Base-by-base conservation (phyloP, 2,797 vertebrate species). In the Hirundo rustica region DNA sequence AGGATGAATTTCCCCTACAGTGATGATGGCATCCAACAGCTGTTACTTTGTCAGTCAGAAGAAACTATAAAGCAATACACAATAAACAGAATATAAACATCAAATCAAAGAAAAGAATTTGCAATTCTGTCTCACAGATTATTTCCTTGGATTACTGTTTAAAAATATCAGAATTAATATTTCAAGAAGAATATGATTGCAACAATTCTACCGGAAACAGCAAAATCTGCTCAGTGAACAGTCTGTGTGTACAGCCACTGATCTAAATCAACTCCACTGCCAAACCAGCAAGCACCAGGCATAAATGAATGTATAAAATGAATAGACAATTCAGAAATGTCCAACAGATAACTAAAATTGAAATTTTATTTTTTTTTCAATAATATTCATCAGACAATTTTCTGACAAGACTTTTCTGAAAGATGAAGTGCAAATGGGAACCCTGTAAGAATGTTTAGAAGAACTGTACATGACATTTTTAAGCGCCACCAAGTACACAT, bases 401-500 rank as follows among this genome's bases (percentile, higher is more conserved):
- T 97, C 98, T 98, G 97, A 98, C 97, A 98, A 98, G 97, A 98
- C 96, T 97, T 97, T 97, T 97, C 95, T 97, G 97, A 98, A 97
- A 97, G 93, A 98, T 98, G 97, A 97, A 97, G 96, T 97, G 98
- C 96, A 97, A 97, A 97, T 97, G 97, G 97, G 97, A 98, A 98
- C 98, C 98, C 97, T 98, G 97, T 98, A 98, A 97, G 97, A 97
- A 97, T 98, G 98, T 96, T 97, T 95, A 93, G 96, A 97, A 97
- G 97, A 98, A 96, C 97, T 94, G 98, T 98, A 98, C 98, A 98
- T 98, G 98, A 98, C 97, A 97, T 97, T 97, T 96, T 98, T 96
- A 98, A 98, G 97, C 78, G 96, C 95, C 97, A 98, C 98, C 93
- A 98, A 98, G 97, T 98, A 98, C 98, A 98, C 98, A 98, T 97